Base-by-base conservation (phyloP, 1,140 invertebrate species). In the Papilio polyxenes region DNA sequence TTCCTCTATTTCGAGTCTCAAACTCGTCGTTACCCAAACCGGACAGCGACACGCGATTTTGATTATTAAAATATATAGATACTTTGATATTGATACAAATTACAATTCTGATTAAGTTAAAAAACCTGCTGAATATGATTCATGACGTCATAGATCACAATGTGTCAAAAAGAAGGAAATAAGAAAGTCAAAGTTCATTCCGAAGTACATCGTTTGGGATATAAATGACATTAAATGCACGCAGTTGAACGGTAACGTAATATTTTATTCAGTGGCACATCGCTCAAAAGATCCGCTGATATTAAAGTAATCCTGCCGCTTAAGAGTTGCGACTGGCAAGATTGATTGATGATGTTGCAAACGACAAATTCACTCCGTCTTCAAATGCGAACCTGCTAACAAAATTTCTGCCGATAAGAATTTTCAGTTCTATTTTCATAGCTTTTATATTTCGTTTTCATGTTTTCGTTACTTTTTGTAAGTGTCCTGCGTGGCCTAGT, bases 291-390 rank as follows among this genome's bases (percentile, higher is more conserved):
- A 92, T 91, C 87, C 87, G 84, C 89, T 87, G 89, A 91, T 91
- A 90, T 90, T 88, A 92, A 92, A 90, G 90, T 90, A 90, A 92
- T 92, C 90, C 86, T 84, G 83, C 83, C 86, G 87, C 85, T 92
- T 91, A 91, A 92, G 89, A 90, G 90, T 91, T 88, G 84, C 85
- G 86, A 88, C 86, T 90, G 84, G 83, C 87, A 84, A 82, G 85
- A 88, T 89, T 92, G 91, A 92, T 92, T 90, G 91, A 92, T 92
- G 90, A 82, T 82, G 81, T 84, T 87, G 89, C 83, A 83, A 85
- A 78, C 87, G 87, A 92, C 91, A 92, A 92, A 91, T 90, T 89
- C 88, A 88, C 85, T 90, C 82, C 83, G 82, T 80, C 79, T 81
- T 83, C 82, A 86, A 89, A 88, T 89, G 84, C 83, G 81, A 80